phyloP scores from a whole-genome alignment of 2,113 vertebrate genomes.

The Chascanopsetta lugubris region DNA sequence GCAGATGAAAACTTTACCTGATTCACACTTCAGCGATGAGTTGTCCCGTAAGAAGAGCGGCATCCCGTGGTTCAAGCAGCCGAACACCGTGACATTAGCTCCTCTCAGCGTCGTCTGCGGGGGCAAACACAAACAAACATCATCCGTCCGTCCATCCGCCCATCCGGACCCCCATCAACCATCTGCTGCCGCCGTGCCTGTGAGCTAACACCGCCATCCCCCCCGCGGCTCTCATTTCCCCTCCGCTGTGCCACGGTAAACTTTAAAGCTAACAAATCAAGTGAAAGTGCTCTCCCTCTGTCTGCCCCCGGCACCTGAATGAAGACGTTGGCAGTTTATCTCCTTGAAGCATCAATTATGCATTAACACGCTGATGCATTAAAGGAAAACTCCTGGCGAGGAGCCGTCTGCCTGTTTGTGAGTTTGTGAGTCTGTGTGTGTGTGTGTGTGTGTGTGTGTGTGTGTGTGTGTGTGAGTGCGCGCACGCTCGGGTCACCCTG shows the following conservation, averaged over 20 bases:
- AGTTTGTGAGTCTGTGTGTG: too few species aligned
- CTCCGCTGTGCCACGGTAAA: slow-evolving; percentile 46
- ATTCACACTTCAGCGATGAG: slow-evolving; percentile 87
- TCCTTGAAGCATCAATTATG: slow-evolving; percentile 65
- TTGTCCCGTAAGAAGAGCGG: slow-evolving; percentile 88
- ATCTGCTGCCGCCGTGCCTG: slow-evolving; percentile 50
- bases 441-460: too few species aligned
- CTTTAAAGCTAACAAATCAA: slow-evolving; percentile 70
- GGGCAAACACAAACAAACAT: slow-evolving; percentile 51
- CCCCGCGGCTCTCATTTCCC: slow-evolving; percentile 36
- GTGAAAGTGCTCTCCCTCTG: slow-evolving; percentile 45
- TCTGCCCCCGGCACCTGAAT: slow-evolving; percentile 51
- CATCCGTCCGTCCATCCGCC: slow-evolving; percentile 42
- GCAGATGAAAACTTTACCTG: too few species aligned
- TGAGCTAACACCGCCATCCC: slow-evolving; percentile 16
- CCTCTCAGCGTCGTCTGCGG: slow-evolving; percentile 87
- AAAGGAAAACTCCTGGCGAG: slow-evolving; percentile 39
- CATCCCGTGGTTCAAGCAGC: slow-evolving; percentile 94
- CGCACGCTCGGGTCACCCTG: slow-evolving; percentile 36
- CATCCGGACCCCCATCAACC: slow-evolving; percentile 51
- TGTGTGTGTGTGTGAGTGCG: too few species aligned
- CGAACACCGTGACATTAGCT: slow-evolving; percentile 92
- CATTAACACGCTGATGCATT: slow-evolving; percentile 50
- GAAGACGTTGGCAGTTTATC: slow-evolving; percentile 68
- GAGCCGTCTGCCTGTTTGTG: too few species aligned